These are phyloP conservation scores for Petrocephalus zakoni DNA, from an alignment of 2,113 vertebrate genomes.

Conservation along the genomic window DNA sequence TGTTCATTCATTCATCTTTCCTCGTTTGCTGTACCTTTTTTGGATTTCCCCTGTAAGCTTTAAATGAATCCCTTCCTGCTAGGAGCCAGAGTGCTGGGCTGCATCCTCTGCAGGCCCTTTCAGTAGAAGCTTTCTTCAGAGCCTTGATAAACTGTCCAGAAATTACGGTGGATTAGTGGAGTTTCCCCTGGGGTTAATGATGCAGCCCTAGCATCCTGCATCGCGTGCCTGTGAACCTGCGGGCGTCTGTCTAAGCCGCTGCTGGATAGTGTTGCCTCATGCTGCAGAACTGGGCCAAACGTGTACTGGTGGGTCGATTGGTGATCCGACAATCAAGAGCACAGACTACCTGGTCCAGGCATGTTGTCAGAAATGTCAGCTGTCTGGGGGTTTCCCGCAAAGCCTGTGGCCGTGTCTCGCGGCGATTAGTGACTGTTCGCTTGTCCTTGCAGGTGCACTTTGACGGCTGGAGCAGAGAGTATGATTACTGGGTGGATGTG, in stretches of 20 bases:
- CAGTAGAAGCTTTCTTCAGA: not conserved
- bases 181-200: not conserved
- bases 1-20: not conserved
- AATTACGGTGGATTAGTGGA: not conserved
- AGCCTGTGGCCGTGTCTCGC: not conserved
- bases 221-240: too few relatives aligned
- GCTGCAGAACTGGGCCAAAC: not conserved
- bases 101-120: not conserved
- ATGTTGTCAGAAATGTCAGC: not conserved
- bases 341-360: not conserved
- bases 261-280: not conserved
- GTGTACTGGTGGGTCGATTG: too few relatives aligned
- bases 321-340: not conserved
- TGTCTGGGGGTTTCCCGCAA: not conserved
- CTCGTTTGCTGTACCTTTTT: not conserved
- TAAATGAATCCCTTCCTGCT: not conserved
- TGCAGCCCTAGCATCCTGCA: not conserved
- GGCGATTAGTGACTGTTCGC: not conserved
- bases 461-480: constrained; percentile 76
- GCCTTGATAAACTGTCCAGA: not conserved
- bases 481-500: constrained; percentile 80
- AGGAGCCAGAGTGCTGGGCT: not conserved
- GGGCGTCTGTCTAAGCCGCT: not conserved
- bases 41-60: not conserved
- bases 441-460: constrained; percentile 69